These are phyloP conservation scores for Sphenopsis melanotis DNA, from an alignment of 2,797 vertebrate genomes.

Conservation along the genomic window DNA sequence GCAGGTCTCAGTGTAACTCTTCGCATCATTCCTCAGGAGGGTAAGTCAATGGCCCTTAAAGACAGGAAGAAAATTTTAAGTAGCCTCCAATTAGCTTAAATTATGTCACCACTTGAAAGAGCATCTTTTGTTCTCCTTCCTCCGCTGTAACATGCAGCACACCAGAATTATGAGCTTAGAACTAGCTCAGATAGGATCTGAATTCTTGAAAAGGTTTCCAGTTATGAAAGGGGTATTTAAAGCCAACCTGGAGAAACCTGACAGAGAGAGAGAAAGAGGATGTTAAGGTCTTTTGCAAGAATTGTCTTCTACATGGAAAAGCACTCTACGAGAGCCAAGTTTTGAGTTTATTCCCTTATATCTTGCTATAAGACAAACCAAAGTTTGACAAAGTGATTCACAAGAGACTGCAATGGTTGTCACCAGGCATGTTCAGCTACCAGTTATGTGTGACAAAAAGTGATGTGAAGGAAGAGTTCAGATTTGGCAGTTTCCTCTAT, in stretches of 20 bases:
- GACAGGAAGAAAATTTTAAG: constrained; percentile 56
- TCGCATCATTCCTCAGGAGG: constrained; percentile 96
- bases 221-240: constrained; percentile 19
- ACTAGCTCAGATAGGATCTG: neutral
- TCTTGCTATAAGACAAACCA: neutral
- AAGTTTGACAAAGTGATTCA: neutral
- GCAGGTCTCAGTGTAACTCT: constrained; percentile 96
- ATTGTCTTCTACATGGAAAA: neutral
- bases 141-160: neutral
- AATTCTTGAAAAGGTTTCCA: constrained; percentile 35
- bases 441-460: neutral
- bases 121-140: constrained; percentile 31
- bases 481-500: neutral
- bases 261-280: neutral
- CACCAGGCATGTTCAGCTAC: neutral
- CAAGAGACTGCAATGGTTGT: neutral
- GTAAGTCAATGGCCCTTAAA: constrained; percentile 78
- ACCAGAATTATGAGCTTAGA: constrained; percentile 23
- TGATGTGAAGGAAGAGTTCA: neutral
- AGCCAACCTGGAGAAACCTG: neutral
- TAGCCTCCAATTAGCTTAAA: constrained; percentile 60
- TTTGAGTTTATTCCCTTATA: neutral
- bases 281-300: neutral
- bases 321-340: neutral
- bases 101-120: constrained; percentile 44